Base-by-base conservation (phyloP, 2,888 invertebrate genomes). In the Macrosoma leucophasiata region DNA sequence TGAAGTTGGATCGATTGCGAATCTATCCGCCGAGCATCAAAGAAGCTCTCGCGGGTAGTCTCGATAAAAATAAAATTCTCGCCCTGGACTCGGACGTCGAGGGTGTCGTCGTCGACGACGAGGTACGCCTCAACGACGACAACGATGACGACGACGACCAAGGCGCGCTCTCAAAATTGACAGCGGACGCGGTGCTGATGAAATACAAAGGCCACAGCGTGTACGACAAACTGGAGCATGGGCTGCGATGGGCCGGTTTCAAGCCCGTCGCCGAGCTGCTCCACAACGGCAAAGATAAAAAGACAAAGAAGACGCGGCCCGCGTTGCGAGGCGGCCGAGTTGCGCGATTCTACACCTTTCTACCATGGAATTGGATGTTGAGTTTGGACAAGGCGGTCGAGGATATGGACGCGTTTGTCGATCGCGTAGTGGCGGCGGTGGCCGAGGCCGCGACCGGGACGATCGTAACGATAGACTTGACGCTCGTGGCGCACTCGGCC, bases 361-460 rank as follows among this genome's bases (percentile, higher is more conserved):
- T 24, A 4, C 24, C 13, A 4, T 24, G 24, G 24, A 24, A 24
- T 24, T 24, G 24, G 24, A 8, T 24, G 10, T 24, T 24, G 24
- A 24, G 24, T 24, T 24, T 24, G 24, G 24, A 24, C 12, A 24
- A 24, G 24, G 24, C 24, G 9, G 13, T 24, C 24, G 24, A 24
- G 24, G 24, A 24, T 24, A 24, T 24, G 24, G 24, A 24, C 24
- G 24, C 24, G 13, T 24, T 24, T n/a, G 13, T 24, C 24, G 24
- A 24, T 24, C 24, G 24, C 12, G 8, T 24, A 24, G 8, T 24
- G 12, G 24, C 24, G 24, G 24, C 24, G 8, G 13, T n/a, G 24
- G 24, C 13, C 12, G 24, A 13, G 10, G 24, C 24, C 3, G 24
- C 24, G 24, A 24, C 24, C 13, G 24, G 24, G 24, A 24, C 24